Conservation (phyloP, 2,113 vertebrate species). For the Delphinapterus leucas region DNA sequence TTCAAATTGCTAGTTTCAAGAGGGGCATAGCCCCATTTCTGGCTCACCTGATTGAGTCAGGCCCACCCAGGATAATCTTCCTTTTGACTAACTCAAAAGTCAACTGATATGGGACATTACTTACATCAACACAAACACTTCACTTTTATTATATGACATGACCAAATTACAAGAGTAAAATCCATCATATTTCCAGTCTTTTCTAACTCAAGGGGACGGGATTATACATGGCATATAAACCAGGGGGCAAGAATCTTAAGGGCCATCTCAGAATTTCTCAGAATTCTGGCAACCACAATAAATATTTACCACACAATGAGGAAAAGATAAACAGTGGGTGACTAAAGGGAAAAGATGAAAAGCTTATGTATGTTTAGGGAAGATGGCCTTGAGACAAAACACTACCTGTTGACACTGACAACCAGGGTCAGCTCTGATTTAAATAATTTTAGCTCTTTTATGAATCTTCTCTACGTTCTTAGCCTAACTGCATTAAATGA, state of each 20-base stretch:
- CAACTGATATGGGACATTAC: not conserved
- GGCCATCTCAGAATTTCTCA: not conserved
- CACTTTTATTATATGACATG: not conserved
- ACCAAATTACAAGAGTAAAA: not conserved
- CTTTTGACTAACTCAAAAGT: not conserved
- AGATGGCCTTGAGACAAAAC: not conserved
- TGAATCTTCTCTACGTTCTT: slow-evolving; percentile 12
- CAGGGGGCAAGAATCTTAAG: not conserved
- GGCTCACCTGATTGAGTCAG: not conserved
- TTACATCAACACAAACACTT: not conserved
- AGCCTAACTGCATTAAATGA: not conserved
- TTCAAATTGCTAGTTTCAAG: not conserved
- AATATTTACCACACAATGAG: not conserved
- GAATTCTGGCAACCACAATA: not conserved
- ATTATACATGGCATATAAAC: not conserved
- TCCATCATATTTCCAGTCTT: not conserved
- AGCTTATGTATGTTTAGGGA: not conserved
- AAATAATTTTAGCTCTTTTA: not conserved
- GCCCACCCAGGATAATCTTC: not conserved
- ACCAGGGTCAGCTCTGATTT: not conserved
- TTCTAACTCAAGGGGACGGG: not conserved
- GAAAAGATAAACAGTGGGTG: not conserved
- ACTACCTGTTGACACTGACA: not conserved
- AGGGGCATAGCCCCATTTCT: not conserved
- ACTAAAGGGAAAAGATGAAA: not conserved